phyloP scores from a whole-genome alignment of 2,113 vertebrate genomes.

The Psammodynastes pulverulentus region DNA sequence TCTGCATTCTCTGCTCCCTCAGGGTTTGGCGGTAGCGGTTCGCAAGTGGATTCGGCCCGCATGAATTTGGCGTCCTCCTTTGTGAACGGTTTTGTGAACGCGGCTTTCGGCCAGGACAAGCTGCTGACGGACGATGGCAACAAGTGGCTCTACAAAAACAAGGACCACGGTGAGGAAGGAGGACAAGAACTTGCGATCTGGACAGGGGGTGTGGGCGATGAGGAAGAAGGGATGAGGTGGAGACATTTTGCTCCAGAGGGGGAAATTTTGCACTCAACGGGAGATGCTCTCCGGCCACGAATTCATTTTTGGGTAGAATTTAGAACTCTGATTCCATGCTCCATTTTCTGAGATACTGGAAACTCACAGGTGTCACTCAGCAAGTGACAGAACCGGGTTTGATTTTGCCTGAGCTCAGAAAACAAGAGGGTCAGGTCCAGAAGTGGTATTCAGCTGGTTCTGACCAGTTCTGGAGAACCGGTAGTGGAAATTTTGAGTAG shows the following conservation, averaged over 20 bases:
- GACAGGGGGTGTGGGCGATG: too few relatives aligned
- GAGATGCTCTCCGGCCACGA: background rate
- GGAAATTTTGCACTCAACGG: background rate
- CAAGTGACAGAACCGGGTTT: background rate
- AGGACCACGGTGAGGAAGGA: constrained; percentile 89
- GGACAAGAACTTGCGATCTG: background rate
- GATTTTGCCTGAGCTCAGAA: background rate
- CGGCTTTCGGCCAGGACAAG: constrained; percentile 96
- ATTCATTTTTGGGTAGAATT: background rate
- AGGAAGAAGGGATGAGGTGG: background rate
- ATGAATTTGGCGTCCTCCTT: constrained; percentile 99
- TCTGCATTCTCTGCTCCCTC: rapidly evolving
- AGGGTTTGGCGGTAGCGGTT: constrained; percentile 96
- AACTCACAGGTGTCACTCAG: background rate
- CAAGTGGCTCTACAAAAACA: constrained; percentile 99
- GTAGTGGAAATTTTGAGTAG: too few relatives aligned
- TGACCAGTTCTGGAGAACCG: too few relatives aligned
- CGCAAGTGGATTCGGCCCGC: constrained; percentile 95
- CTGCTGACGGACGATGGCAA: constrained; percentile 97
- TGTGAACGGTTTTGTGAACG: constrained; percentile 96
- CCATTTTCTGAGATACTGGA: background rate
- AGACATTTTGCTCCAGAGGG: background rate
- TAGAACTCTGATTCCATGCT: background rate
- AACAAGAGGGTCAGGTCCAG: background rate
- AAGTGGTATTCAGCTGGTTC: too few relatives aligned